Evolutionary conservation across 2,888 invertebrate genomes (phyloP).

Genomic region (Cheilosia vernalis): DNA sequence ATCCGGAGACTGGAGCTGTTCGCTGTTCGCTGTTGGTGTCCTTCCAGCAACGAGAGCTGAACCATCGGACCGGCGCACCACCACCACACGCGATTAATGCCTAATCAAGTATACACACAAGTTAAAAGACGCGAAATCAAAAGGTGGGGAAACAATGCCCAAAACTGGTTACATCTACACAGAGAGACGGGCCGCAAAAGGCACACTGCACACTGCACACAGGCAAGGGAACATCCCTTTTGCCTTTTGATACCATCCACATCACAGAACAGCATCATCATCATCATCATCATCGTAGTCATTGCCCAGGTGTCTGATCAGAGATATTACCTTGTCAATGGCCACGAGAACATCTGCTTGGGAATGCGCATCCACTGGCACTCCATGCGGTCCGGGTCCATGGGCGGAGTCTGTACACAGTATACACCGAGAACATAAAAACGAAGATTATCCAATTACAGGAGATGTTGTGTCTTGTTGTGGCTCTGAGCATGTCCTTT

Average conservation of each 20-base stretch:
- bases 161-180: slow-evolving; percentile 53
- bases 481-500: slow-evolving; percentile 70
- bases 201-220: no score
- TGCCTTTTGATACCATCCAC: slow-evolving; percentile 15
- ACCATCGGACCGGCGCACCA: slow-evolving; percentile 32
- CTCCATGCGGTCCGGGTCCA: slow-evolving; percentile 36
- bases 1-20: slow-evolving; percentile 8
- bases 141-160: slow-evolving; percentile 71
- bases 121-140: background rate
- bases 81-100: slow-evolving; percentile 48
- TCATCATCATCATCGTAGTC: slow-evolving; percentile 23
- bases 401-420: slow-evolving; percentile 63
- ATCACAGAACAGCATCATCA: slow-evolving; percentile 9
- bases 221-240: slow-evolving; percentile 57
- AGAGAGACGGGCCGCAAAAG: background rate
- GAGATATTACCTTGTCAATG: slow-evolving; percentile 73
- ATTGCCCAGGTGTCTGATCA: slow-evolving; percentile 71
- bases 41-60: background rate
- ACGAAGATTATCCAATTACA: slow-evolving; percentile 71
- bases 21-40: slow-evolving; percentile 17
- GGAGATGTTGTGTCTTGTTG: slow-evolving; percentile 58
- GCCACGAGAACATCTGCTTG: slow-evolving; percentile 73
- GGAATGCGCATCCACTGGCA: slow-evolving; percentile 64
- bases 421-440: slow-evolving; percentile 48
- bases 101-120: slow-evolving; percentile 59